Evolutionary conservation across 2,113 vertebrate species (phyloP).

Genomic region (Boleophthalmus pectinirostris): DNA sequence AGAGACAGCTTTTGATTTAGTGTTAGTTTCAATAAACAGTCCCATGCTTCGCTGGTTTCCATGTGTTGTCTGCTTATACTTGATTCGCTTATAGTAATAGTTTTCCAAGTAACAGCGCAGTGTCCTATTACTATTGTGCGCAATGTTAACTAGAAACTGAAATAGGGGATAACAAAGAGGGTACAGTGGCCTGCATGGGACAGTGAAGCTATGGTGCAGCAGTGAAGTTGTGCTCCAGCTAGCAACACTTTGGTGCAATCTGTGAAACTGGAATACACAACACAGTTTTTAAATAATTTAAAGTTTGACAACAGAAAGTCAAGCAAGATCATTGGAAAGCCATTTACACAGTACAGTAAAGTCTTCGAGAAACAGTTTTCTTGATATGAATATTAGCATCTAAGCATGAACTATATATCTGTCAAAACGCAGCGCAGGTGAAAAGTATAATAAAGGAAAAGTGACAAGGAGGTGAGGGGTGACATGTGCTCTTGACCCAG

Average conservation of each 20-base stretch:
- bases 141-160: neutral
- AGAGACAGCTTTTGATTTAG: slow-evolving; percentile 46
- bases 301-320: neutral
- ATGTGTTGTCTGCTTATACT: slow-evolving; percentile 29
- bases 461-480: slow-evolving; percentile 5
- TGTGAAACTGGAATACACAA: slow-evolving; percentile 42
- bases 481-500: slow-evolving; percentile 9
- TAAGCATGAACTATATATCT: neutral
- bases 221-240: slow-evolving; percentile 59
- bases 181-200: slow-evolving; percentile 72
- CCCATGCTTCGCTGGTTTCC: slow-evolving; percentile 21
- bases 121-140: neutral
- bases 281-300: neutral
- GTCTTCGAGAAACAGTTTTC: neutral
- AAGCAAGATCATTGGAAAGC: neutral
- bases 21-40: slow-evolving; percentile 17
- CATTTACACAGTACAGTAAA: neutral
- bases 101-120: neutral
- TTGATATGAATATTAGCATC: slow-evolving; percentile 7
- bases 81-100: slow-evolving; percentile 12
- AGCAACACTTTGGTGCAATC: slow-evolving; percentile 40
- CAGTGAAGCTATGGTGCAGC: slow-evolving; percentile 69
- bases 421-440: slow-evolving; percentile 23
- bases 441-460: slow-evolving; percentile 29
- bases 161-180: slow-evolving; percentile 46